Evolutionary conservation across 2,797 vertebrate species (phyloP).

Genomic region (Alcedo quadribrachys): DNA sequence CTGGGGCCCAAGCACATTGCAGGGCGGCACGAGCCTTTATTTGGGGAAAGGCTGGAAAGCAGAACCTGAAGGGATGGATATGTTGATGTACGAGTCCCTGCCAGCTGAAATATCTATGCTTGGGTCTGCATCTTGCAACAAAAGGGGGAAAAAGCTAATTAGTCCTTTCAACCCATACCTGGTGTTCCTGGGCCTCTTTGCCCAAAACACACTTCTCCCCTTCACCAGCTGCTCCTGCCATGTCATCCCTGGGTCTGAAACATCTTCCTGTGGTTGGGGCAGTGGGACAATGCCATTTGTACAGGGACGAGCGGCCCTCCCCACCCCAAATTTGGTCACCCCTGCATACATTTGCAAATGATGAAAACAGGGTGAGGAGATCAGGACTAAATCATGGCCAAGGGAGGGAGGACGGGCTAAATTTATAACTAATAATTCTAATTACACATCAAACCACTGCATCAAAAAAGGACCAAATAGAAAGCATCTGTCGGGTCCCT

Average conservation of each 20-base stretch:
- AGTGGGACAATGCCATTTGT: fast-evolving
- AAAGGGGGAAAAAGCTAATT: not conserved
- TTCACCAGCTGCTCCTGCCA: not conserved
- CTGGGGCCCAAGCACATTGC: slow-evolving; percentile 12
- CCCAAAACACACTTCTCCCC: not conserved
- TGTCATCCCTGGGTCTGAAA: not conserved
- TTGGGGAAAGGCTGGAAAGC: not conserved
- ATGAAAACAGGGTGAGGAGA: not conserved
- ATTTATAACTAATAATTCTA: slow-evolving; percentile 2
- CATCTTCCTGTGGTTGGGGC: fast-evolving
- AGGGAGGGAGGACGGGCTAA: not conserved
- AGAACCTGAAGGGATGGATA: slow-evolving; percentile 23
- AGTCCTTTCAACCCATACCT: not conserved
- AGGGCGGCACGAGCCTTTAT: not conserved
- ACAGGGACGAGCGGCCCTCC: not conserved
- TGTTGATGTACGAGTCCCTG: not conserved
- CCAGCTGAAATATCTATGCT: not conserved
- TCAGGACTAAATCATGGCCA: not conserved
- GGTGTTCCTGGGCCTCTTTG: not conserved
- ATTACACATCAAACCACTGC: not conserved
- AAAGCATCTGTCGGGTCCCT: not conserved
- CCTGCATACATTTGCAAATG: fast-evolving
- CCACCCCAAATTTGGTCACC: fast-evolving
- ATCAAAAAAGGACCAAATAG: not conserved
- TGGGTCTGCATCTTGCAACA: fast-evolving